Conservation (phyloP, 1,140 invertebrate species). For the Pogonognathellus flavescens region DNA sequence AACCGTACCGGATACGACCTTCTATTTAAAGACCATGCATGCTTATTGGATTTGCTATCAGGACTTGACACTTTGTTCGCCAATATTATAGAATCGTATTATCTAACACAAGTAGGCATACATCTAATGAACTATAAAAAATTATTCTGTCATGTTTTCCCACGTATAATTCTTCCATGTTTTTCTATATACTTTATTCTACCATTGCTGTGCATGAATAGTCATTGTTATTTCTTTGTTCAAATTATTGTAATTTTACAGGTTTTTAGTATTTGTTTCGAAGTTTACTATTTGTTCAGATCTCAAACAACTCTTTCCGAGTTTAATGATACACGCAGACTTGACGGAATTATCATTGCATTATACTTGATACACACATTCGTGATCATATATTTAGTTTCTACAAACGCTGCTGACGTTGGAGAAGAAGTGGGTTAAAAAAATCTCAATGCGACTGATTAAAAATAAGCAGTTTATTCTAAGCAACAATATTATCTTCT, state of each 20-base stretch:
- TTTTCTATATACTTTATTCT: too few species aligned
- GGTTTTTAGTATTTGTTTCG: slow-evolving; percentile 32
- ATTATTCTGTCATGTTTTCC: neutral
- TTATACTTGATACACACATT: slow-evolving; percentile 35
- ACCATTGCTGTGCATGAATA: too few species aligned
- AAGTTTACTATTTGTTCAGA: slow-evolving; percentile 20
- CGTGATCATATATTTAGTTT: neutral
- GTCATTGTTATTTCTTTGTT: neutral
- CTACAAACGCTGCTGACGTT: slow-evolving; percentile 26
- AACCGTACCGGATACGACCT: slow-evolving; percentile 58
- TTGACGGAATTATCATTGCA: slow-evolving; percentile 41
- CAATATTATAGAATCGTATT: slow-evolving; percentile 53
- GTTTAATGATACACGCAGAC: slow-evolving; percentile 35
- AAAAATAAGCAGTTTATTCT: too few species aligned
- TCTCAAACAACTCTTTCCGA: neutral
- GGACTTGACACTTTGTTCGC: slow-evolving; percentile 54
- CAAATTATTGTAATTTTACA: neutral
- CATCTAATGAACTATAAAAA: neutral
- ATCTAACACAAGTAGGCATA: neutral
- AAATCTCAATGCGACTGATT: too few species aligned
- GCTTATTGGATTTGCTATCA: slow-evolving; percentile 44
- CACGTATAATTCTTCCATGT: too few species aligned
- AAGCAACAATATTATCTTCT: too few species aligned
- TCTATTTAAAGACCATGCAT: slow-evolving; percentile 57
- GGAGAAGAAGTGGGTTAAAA: neutral